These are phyloP conservation scores for Salminus brasiliensis DNA, from an alignment of 2,113 vertebrate genomes.

Conservation along the genomic window DNA sequence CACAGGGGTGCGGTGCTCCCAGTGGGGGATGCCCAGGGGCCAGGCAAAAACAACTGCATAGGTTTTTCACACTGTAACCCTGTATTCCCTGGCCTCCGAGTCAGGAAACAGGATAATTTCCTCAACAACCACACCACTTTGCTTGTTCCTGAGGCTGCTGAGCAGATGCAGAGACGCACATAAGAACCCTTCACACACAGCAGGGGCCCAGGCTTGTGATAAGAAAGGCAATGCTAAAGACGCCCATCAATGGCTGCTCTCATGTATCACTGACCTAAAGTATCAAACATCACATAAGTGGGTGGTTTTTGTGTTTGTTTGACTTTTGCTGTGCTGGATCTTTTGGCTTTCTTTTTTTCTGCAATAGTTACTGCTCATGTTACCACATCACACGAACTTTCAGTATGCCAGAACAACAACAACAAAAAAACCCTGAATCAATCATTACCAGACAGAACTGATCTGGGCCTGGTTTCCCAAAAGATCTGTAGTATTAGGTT, in stretches of 20 bases:
- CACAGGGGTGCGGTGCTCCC: constrained; percentile 51
- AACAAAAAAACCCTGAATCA: neutral
- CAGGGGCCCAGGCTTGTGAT: constrained; percentile 38
- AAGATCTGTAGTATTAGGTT: too few species aligned
- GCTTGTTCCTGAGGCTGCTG: constrained; percentile 43
- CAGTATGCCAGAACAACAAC: neutral
- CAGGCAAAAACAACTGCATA: constrained; percentile 66
- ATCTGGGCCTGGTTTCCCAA: too few species aligned
- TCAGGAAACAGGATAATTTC: constrained; percentile 68
- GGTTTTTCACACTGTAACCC: constrained; percentile 79
- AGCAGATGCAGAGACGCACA: constrained; percentile 40
- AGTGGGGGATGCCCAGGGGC: constrained; percentile 55
- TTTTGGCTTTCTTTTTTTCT: neutral
- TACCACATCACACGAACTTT: constrained; percentile 2
- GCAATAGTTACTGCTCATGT: neutral
- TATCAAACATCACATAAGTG: constrained; percentile 72
- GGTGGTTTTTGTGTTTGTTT: constrained; percentile 68
- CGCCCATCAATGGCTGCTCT: constrained; percentile 66
- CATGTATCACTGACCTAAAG: constrained; percentile 71
- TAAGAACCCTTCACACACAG: constrained; percentile 57
- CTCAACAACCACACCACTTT: constrained; percentile 72
- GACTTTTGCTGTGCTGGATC: constrained; percentile 46
- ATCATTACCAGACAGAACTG: neutral
- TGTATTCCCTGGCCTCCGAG: constrained; percentile 73
- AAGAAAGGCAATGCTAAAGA: constrained; percentile 50